Evolutionary conservation across 2,797 vertebrate species (phyloP), one percentile per base, ranked within the genome.

Genomic region (Esox lucius): DNA sequence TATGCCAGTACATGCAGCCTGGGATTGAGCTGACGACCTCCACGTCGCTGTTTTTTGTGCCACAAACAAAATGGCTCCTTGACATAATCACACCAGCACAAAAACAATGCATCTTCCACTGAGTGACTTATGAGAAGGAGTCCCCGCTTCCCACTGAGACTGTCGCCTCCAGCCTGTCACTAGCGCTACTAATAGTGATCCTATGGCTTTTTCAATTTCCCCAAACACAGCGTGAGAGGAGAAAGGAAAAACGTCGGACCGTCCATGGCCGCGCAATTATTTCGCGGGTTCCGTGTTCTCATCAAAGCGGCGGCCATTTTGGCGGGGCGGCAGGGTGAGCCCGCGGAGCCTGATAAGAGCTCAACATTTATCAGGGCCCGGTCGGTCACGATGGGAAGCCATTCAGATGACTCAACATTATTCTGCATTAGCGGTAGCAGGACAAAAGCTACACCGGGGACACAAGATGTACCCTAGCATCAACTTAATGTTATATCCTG

Each of bases 361-460:
- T 31, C 16, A 16, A 33, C 17, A 31, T 33, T 9, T 28, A 17
- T 33, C 62, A 31, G 24, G 62, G 12, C 28, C 3, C 28, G 1
- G 28, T 31, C 31, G 26, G 13, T 64, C 62, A 12, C 22, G 62
- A 65, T 65, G 26, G 16, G 62, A 6, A 28, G 13, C 28, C 15
- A 15, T 65, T 65, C 22, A 51, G 72, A 73, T 77, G 68, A 72
- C 75, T 77, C 78, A 76, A 35, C 78, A 78, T 31, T 71, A 59
- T 70, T 24, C 22, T 61, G 56, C 22, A 56, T 68, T 71, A 59
- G 78, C 71, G 68, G 69, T 71, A 35, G 71, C 67, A 5, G 28
- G 71, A 33, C 64, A 31, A 9, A 78, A 76, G 56, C 13, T 17
- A 49, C 16, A 22, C 69, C 53, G 9, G 24, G 48, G 31, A 72